phyloP scores from a whole-genome alignment of 2,113 vertebrate genomes.

The Bostrychus sinensis region DNA sequence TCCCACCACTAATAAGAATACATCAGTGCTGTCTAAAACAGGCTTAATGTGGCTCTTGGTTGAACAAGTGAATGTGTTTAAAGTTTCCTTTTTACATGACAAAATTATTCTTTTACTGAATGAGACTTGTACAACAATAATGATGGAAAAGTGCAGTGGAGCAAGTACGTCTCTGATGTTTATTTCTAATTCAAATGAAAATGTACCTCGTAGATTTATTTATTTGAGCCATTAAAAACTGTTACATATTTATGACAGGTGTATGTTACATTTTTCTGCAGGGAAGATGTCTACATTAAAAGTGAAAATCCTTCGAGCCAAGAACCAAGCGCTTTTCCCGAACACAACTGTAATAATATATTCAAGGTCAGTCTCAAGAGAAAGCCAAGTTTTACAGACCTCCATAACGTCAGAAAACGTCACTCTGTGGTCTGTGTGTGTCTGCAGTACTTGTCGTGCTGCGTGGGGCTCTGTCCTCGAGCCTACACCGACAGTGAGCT shows the following conservation, averaged over 20 bases:
- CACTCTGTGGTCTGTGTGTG: not conserved
- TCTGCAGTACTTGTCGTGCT: conserved; percentile 87
- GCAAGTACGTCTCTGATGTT: too few species aligned
- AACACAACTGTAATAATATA: conserved; percentile 76
- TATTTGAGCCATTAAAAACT: too few species aligned
- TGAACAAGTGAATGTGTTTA: too few species aligned
- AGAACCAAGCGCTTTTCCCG: conserved; percentile 56
- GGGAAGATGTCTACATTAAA: conserved; percentile 58
- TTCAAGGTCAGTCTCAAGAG: conserved; percentile 66
- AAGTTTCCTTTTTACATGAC: too few species aligned
- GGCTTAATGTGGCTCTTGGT: too few species aligned
- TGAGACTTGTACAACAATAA: too few species aligned
- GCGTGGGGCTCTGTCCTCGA: conserved; percentile 83
- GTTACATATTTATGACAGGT: not conserved
- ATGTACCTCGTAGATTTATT: too few species aligned
- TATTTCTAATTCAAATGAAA: too few species aligned
- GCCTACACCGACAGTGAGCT: conserved; percentile 87
- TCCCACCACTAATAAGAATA: too few species aligned
- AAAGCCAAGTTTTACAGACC: not conserved
- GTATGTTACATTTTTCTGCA: conserved; percentile 26
- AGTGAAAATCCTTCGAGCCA: conserved; percentile 33
- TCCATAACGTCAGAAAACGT: conserved; percentile 26
- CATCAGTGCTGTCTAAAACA: too few species aligned
- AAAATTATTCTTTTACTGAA: too few species aligned
- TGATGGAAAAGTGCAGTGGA: too few species aligned